A percentile compares a stretch with the other conserved stretches of the same genome.
Conservation (phyloP, 2,113 vertebrate species). For the Limanda limanda region DNA sequence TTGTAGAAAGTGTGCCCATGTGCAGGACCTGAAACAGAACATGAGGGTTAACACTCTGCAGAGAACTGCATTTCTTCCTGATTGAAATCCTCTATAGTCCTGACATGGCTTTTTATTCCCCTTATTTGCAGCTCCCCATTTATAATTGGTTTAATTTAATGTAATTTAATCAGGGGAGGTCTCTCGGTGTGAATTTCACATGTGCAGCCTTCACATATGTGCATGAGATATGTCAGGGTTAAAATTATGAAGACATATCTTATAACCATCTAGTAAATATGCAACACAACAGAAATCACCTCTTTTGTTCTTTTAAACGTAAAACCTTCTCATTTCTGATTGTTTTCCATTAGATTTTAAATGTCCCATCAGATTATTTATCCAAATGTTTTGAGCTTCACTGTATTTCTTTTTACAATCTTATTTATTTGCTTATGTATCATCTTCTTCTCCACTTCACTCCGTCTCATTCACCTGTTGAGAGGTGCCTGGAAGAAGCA, state of each 20-base stretch:
- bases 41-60: background rate
- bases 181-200: background rate
- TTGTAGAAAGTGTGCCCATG: background rate
- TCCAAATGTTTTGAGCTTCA: background rate
- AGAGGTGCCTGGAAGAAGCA: too few relatives aligned
- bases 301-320: too few relatives aligned
- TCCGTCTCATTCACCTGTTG: too few relatives aligned
- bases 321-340: too few relatives aligned
- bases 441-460: too few relatives aligned
- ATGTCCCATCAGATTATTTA: background rate
- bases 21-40: background rate
- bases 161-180: background rate
- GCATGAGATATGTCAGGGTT: too few relatives aligned
- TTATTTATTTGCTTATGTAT: too few relatives aligned
- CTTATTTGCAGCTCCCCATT: background rate
- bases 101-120: background rate
- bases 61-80: background rate
- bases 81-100: background rate
- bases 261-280: too few relatives aligned
- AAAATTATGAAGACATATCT: too few relatives aligned
- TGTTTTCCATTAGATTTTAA: too few relatives aligned
- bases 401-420: too few relatives aligned
- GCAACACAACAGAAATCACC: too few relatives aligned
- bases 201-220: background rate
- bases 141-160: conserved; percentile 7